These are phyloP conservation scores for Chrysolina oricalcia DNA, from an alignment of 2,888 invertebrate genomes.

Conservation along the genomic window DNA sequence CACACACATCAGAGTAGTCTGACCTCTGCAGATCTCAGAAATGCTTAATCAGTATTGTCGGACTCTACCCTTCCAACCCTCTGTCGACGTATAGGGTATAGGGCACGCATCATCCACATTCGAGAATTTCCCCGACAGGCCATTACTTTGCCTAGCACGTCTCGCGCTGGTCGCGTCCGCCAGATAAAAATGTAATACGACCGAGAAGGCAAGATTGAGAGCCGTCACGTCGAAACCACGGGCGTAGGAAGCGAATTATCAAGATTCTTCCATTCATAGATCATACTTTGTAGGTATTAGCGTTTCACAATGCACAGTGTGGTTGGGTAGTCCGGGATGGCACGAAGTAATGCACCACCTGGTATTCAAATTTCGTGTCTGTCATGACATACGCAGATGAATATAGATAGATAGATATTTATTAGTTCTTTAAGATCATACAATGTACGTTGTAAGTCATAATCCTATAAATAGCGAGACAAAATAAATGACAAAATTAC, in stretches of 20 bases:
- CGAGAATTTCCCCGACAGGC: slow-evolving; percentile 52
- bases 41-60: not conserved
- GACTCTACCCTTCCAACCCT: not conserved
- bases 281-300: slow-evolving; percentile 1
- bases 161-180: slow-evolving; percentile 62
- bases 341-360: no score
- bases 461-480: no score
- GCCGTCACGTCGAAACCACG: slow-evolving; percentile 63
- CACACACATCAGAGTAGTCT: not conserved
- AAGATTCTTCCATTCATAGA: slow-evolving; percentile 7
- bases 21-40: not conserved
- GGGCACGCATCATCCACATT: slow-evolving; percentile 17
- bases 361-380: no score
- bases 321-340: no score
- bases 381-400: no score
- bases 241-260: slow-evolving; percentile 46
- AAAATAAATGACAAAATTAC: no score
- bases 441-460: no score
- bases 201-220: slow-evolving; percentile 59
- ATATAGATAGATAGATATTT: no score
- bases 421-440: no score
- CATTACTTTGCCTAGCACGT: slow-evolving; percentile 66
- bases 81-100: not conserved
- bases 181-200: slow-evolving; percentile 69
- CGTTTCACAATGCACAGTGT: not conserved